Evolutionary conservation across 2,888 invertebrate species (phyloP), one percentile per base, ranked within the genome.

Genomic region (Phyllotreta cruciferae): DNA sequence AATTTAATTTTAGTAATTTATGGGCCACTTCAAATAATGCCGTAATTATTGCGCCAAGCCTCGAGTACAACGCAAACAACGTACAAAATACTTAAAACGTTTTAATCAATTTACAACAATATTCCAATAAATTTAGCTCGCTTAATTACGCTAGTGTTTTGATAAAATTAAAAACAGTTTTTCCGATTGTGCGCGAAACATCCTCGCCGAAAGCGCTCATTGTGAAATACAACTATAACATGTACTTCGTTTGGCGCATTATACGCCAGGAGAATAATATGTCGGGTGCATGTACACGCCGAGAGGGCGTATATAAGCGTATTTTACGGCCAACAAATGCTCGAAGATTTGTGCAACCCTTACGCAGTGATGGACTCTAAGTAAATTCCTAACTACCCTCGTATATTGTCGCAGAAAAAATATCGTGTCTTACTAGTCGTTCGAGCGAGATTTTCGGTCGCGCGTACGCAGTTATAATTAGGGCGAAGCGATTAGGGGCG

Each of bases 241-340:
- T n/a, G 24, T 24, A 24, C 49, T 39, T 47, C 38, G 38, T 49
- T 49, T 38, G 7, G 8, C 5, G 39, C 39, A 39, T 49, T 49
- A 57, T 49, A 49, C 38, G 11, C 14, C 50, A n/a, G 35, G 42
- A n/a, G 58, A 41, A 63, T 63, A 57, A 64, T 45, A 39, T 64
- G 62, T 62, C 64, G 62, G 50, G 37, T 50, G 50, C 63, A 57
- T 58, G 55, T 63, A 63, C 55, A 58, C 56, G 56, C 58, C 53
- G 35, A 56, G 60, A 58, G 36, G 41, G 56, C 56, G 37, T 24
- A 24, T n/a, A 55, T 52, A 60, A 61, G 50, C 41, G 50, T 61
- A 55, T 62, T 62, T 66, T 66, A 63, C 58, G 61, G 56, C 56
- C 57, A 55, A 63, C 66, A 66, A 66, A 64, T 63, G 61, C 56